phyloP scores from a whole-genome alignment of 2,888 invertebrate species.

The Crepidodera aurea region DNA sequence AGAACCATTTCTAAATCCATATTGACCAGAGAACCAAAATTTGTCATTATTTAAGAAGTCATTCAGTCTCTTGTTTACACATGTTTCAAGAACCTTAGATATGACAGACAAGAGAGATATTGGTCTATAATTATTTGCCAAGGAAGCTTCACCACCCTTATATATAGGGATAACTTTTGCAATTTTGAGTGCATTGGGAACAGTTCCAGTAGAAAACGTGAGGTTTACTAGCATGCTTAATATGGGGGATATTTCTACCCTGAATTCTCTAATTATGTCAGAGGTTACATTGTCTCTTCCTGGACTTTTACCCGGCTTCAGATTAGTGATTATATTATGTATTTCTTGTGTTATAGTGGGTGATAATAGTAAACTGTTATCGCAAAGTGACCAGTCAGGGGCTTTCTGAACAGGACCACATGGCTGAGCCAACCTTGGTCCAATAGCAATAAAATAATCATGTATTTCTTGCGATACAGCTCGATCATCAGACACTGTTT shows the following conservation, averaged over 20 bases:
- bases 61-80: neutral
- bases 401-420: too few relatives aligned
- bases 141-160: neutral
- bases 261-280: neutral
- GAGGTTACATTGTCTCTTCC: neutral
- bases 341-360: neutral
- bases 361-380: too few relatives aligned
- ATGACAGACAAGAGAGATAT: neutral
- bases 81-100: neutral
- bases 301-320: neutral
- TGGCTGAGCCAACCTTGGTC: too few relatives aligned
- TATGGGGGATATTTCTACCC: neutral
- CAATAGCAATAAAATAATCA: too few relatives aligned
- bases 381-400: too few relatives aligned
- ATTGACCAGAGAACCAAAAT: conserved; percentile 1
- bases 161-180: neutral
- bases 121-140: neutral
- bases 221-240: neutral
- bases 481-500: too few relatives aligned
- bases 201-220: neutral
- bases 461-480: too few relatives aligned
- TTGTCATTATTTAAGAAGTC: neutral
- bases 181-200: neutral
- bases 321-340: neutral
- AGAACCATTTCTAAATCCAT: neutral